phyloP scores from a whole-genome alignment of 1,140 invertebrate species.

The Onthophagus taurus region DNA sequence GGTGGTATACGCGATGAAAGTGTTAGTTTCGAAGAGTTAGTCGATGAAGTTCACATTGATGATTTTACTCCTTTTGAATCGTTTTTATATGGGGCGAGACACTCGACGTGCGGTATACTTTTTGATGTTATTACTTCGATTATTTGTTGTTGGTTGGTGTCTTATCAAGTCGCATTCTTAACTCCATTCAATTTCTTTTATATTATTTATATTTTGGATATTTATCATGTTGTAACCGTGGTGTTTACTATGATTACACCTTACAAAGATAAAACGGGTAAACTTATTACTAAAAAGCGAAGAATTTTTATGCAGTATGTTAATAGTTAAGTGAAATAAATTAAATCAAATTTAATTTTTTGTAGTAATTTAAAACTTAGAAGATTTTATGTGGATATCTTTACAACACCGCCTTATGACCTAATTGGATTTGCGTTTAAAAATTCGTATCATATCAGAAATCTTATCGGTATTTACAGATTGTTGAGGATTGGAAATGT shows the following conservation, averaged over 20 bases:
- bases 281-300: background rate
- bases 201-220: constrained; percentile 1
- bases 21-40: background rate
- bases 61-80: background rate
- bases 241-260: background rate
- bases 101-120: too few species aligned
- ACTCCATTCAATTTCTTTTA: background rate
- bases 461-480: too few species aligned
- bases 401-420: background rate
- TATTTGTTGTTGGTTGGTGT: background rate
- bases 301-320: background rate
- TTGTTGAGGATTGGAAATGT: too few species aligned
- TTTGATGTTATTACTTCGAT: too few species aligned
- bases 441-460: too few species aligned
- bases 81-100: too few species aligned
- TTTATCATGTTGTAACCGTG: background rate
- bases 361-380: background rate
- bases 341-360: background rate
- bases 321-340: background rate
- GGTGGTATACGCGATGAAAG: background rate
- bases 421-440: background rate
- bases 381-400: background rate
- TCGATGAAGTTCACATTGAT: background rate
- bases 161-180: background rate
- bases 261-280: constrained; percentile 1